These are phyloP conservation scores for Salarias fasciatus DNA, from an alignment of 2,797 vertebrate species.

Conservation along the genomic window DNA sequence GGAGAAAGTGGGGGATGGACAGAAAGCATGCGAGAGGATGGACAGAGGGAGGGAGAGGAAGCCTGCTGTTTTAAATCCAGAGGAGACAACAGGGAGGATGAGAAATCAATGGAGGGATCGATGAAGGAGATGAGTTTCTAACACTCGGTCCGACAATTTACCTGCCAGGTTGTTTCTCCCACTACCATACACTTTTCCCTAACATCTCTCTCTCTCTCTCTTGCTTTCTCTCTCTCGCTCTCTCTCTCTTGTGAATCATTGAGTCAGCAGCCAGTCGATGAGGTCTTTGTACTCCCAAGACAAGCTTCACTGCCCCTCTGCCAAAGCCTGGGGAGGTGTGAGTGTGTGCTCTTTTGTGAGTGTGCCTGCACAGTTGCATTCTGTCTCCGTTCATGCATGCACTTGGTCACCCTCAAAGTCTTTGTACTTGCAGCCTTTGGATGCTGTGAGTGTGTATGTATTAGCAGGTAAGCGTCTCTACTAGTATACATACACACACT, in stretches of 20 bases:
- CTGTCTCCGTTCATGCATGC: slow-evolving; percentile 71
- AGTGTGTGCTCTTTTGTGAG: slow-evolving; percentile 71
- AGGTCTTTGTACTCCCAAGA: slow-evolving; percentile 83
- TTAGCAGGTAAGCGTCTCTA: slow-evolving; percentile 26
- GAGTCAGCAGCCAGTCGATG: slow-evolving; percentile 84
- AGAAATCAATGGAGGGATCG: slow-evolving; percentile 82
- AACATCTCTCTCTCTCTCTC: slow-evolving; percentile 27
- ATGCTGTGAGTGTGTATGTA: slow-evolving; percentile 33
- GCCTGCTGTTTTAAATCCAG: slow-evolving; percentile 80
- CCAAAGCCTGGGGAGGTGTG: slow-evolving; percentile 73
- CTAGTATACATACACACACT: slow-evolving; percentile 12
- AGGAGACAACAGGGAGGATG: slow-evolving; percentile 78
- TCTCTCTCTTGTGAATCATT: slow-evolving; percentile 79
- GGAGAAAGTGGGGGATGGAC: slow-evolving; percentile 70
- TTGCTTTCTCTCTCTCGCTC: slow-evolving; percentile 51
- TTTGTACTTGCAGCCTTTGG: slow-evolving; percentile 63
- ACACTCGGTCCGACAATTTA: slow-evolving; percentile 70
- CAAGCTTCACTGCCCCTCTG: slow-evolving; percentile 78
- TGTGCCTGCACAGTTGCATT: slow-evolving; percentile 67
- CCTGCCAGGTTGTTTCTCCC: slow-evolving; percentile 69
- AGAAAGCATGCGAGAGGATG: slow-evolving; percentile 58
- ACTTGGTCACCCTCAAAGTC: slow-evolving; percentile 68
- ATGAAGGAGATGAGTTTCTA: slow-evolving; percentile 82
- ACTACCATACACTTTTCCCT: slow-evolving; percentile 60
- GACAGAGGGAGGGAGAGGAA: slow-evolving; percentile 57